Base-by-base conservation (phyloP, 2,797 vertebrate species). In the Molossus molossus region DNA sequence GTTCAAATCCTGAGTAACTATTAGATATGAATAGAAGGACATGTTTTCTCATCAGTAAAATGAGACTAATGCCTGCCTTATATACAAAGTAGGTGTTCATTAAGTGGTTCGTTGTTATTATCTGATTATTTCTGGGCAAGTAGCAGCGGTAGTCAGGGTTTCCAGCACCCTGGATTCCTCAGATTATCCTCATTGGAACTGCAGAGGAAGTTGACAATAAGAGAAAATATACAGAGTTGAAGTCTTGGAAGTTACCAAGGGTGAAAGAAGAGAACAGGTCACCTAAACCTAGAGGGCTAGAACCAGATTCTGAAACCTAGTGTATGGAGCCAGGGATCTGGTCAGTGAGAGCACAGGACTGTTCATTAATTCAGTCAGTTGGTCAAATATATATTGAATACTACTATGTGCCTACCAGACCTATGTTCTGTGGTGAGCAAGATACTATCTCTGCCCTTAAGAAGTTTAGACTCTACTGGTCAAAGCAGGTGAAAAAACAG, bases 331-430 rank as follows among this genome's bases (percentile, higher is more conserved):
- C 64, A 88, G 58, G 25, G 11, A 9, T 91, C 87, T 82, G 58
- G 76, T 7, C 64, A 67, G 2, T 80, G 50, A 93, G 70, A 87
- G 23, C 67, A 50, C 12, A 77, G 53, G 87, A 94, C 14, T 37
- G 60, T 91, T 95, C 18, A 75, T 95, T 72, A 81, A 82, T 93
- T 81, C 58, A 91, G 25, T 62, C 84, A 73, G 21, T 70, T 69
- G 17, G 37, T 93, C 83, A 91, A 57, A 75, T 76, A 91, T 69
- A 73, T 79, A 81, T 79, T 93, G 72, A 93, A 84, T 13, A 70
- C 21, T 73, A 1, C 15, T 82, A 2, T 80, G 27, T 77, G 21
- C 33, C 53, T 86, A 92, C 21, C 25, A 50, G 45, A 13, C 13
- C 18, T 69, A 3, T 83, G 12, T 85, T 85, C 55, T 81, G 10